Conservation (phyloP, 2,888 invertebrate genomes). For the Acronicta aceris region DNA sequence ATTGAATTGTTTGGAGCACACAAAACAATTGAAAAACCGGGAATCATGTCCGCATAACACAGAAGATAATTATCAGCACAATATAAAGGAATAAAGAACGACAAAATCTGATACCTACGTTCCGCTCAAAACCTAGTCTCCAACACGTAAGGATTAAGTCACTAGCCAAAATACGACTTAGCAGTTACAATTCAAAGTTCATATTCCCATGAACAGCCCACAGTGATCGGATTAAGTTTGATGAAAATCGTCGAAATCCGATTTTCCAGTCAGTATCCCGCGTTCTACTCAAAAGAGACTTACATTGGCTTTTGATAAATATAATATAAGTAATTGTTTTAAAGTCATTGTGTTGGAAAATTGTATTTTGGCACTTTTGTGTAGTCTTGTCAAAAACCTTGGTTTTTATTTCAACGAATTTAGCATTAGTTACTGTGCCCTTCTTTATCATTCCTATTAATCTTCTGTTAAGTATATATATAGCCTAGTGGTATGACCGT, state of each 20-base stretch:
- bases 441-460: too few relatives aligned
- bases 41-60: slow-evolving; percentile 28
- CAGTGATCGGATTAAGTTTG: slow-evolving; percentile 58
- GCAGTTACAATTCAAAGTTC: slow-evolving; percentile 39
- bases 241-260: slow-evolving; percentile 65
- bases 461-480: too few relatives aligned
- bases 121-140: slow-evolving; percentile 24
- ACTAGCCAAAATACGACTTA: slow-evolving; percentile 33
- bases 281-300: slow-evolving; percentile 50
- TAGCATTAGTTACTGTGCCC: too few relatives aligned
- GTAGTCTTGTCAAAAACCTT: background rate
- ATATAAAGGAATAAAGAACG: slow-evolving; percentile 26
- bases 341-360: slow-evolving; percentile 43
- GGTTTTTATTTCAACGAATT: slow-evolving; percentile 2
- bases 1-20: slow-evolving; percentile 12
- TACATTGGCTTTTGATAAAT: slow-evolving; percentile 60
- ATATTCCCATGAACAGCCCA: slow-evolving; percentile 44
- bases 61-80: slow-evolving; percentile 45
- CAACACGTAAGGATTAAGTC: slow-evolving; percentile 19
- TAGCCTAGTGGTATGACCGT: too few relatives aligned
- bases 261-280: slow-evolving; percentile 63
- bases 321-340: slow-evolving; percentile 49
- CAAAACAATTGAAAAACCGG: slow-evolving; percentile 37
- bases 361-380: slow-evolving; percentile 24
- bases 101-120: slow-evolving; percentile 33